Percentiles rank a stretch among this genome's conserved stretches.
phyloP scores from a whole-genome alignment of 2,888 invertebrate species.

The Minunthozetes semirufus region DNA sequence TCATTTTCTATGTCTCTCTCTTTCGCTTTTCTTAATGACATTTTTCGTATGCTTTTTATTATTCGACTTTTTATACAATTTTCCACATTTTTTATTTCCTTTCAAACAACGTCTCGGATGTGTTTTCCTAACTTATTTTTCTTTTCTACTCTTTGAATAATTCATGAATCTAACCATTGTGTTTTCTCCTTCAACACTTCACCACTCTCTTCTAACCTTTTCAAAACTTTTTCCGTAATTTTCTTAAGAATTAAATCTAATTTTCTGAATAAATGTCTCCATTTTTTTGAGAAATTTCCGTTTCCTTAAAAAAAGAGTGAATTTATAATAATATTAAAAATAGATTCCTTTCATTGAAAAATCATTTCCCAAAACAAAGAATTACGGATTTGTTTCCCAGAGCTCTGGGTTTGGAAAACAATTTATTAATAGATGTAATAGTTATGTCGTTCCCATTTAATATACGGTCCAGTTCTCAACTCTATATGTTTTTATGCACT shows the following conservation, averaged over 20 bases:
- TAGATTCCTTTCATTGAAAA: too few species aligned
- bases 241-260: too few species aligned
- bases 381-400: neutral
- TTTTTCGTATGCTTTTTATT: neutral
- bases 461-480: neutral
- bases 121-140: neutral
- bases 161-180: slow-evolving; percentile 4
- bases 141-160: neutral
- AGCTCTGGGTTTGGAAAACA: neutral
- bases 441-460: neutral
- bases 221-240: too few species aligned
- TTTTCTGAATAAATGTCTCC: too few species aligned
- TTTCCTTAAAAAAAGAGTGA: too few species aligned
- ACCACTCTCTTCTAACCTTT: too few species aligned
- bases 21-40: neutral
- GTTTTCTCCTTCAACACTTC: neutral
- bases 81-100: neutral
- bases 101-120: neutral
- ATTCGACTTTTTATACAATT: neutral
- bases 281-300: too few species aligned
- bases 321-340: too few species aligned
- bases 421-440: slow-evolving; percentile 1
- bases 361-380: too few species aligned
- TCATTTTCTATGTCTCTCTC: neutral
- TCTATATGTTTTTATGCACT: neutral